These are phyloP conservation scores for Clitarchus hookeri DNA, from an alignment of 2,888 invertebrate genomes.

Conservation along the genomic window DNA sequence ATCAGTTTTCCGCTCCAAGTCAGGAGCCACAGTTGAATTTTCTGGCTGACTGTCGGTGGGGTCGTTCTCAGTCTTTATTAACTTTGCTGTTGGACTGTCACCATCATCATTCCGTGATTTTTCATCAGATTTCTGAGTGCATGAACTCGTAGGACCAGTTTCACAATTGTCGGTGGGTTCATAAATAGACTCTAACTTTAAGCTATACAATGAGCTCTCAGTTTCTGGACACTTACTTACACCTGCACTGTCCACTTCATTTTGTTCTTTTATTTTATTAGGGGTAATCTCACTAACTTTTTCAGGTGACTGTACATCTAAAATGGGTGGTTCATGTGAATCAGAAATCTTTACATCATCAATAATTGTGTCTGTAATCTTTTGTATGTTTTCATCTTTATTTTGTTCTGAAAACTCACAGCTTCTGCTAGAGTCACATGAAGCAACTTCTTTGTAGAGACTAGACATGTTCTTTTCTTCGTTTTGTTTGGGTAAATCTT, in stretches of 20 bases:
- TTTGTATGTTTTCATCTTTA: neutral
- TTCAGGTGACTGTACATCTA: neutral
- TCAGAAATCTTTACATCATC: conserved; percentile 47
- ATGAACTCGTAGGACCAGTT: neutral
- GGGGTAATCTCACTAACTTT: neutral
- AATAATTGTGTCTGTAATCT: conserved; percentile 51
- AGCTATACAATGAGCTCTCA: neutral
- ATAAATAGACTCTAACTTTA: neutral
- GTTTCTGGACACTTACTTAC: neutral
- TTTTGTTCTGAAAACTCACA: neutral
- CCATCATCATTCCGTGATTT: conserved; percentile 29
- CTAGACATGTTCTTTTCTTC: neutral
- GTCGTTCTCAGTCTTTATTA: neutral
- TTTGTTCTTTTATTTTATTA: neutral
- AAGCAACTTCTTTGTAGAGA: neutral
- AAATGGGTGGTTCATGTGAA: conserved; percentile 36
- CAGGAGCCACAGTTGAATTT: neutral
- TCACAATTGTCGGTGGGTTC: neutral
- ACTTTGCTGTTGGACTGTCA: conserved; percentile 29
- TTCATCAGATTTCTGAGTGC: conserved; percentile 31
- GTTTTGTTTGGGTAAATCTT: neutral
- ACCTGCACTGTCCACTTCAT: neutral
- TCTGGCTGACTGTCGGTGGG: neutral
- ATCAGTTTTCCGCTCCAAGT: neutral
- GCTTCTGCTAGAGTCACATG: neutral